Evolutionary conservation across 2,888 invertebrate genomes (phyloP).

Genomic region (Auanema sp.): DNA sequence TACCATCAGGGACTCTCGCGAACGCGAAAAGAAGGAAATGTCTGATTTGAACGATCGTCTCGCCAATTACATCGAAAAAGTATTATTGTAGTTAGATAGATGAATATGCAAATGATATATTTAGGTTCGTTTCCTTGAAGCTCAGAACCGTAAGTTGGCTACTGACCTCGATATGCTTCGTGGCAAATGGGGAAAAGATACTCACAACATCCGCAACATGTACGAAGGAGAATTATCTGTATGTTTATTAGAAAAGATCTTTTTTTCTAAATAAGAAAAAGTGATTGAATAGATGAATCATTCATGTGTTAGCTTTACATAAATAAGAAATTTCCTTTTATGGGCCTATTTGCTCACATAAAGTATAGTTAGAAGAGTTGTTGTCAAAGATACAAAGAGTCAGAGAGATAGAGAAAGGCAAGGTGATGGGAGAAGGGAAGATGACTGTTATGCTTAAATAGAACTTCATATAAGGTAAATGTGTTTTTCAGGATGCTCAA

Average conservation of each 20-base stretch:
- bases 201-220: slow-evolving; percentile 47
- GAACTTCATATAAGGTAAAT: not conserved
- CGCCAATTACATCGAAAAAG: slow-evolving; percentile 69
- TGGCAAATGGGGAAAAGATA: slow-evolving; percentile 56
- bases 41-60: slow-evolving; percentile 68
- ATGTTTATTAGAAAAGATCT: slow-evolving; percentile 8
- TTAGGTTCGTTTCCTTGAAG: slow-evolving; percentile 62
- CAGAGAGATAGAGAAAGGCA: slow-evolving; percentile 23
- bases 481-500: slow-evolving; percentile 40
- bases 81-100: slow-evolving; percentile 10
- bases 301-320: too few species aligned
- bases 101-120: slow-evolving; percentile 3
- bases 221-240: slow-evolving; percentile 48
- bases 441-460: not conserved
- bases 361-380: not conserved
- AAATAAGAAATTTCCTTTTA: too few species aligned
- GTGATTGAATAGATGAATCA: too few species aligned
- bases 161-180: slow-evolving; percentile 55
- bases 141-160: slow-evolving; percentile 57
- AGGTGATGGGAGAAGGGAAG: slow-evolving; percentile 24
- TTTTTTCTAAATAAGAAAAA: not conserved
- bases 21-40: slow-evolving; percentile 68
- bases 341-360: not conserved
- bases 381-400: not conserved
- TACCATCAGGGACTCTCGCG: slow-evolving; percentile 65